These are phyloP conservation scores for Turritopsis dohrnii DNA, from an alignment of 30 jellyfish, hydroid and myxozoan species.

Conservation along the genomic window DNA sequence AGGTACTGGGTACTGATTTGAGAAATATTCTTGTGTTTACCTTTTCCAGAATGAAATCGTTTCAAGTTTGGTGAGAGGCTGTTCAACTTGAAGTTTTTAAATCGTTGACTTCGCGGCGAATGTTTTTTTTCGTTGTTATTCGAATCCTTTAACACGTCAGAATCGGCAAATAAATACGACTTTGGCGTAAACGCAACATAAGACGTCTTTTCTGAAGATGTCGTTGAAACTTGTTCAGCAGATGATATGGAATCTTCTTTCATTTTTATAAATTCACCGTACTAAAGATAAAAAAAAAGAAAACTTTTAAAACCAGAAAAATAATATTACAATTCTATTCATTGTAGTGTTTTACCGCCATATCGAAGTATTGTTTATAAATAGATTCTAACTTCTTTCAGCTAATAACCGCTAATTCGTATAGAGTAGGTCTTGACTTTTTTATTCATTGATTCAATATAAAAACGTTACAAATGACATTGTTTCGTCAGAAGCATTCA, in stretches of 20 bases:
- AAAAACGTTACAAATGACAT: not conserved
- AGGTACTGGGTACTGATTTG: no score
- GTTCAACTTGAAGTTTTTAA: not conserved
- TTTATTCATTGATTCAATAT: not conserved
- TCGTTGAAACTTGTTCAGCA: not conserved
- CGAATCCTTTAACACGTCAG: not conserved
- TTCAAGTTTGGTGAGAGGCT: not conserved
- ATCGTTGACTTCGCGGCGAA: not conserved
- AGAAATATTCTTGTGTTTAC: not conserved
- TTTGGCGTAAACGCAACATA: conserved; percentile 7
- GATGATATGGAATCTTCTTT: not conserved
- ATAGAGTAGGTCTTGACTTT: not conserved
- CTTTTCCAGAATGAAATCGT: not conserved
- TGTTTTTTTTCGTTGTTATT: not conserved
- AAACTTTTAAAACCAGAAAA: not conserved
- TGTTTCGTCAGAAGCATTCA: not conserved
- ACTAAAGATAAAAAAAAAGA: conserved; percentile 11
- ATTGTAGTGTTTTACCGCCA: not conserved
- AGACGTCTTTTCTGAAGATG: not conserved
- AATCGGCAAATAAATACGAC: conserved; percentile 1
- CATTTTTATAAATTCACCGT: conserved; percentile 12
- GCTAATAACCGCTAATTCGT: not conserved
- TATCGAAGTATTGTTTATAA: no score
- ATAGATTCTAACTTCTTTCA: not conserved
- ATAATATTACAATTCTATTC: not conserved